These are phyloP conservation scores for Podargus strigoides DNA, from an alignment of 2,797 vertebrate genomes.

Conservation along the genomic window DNA sequence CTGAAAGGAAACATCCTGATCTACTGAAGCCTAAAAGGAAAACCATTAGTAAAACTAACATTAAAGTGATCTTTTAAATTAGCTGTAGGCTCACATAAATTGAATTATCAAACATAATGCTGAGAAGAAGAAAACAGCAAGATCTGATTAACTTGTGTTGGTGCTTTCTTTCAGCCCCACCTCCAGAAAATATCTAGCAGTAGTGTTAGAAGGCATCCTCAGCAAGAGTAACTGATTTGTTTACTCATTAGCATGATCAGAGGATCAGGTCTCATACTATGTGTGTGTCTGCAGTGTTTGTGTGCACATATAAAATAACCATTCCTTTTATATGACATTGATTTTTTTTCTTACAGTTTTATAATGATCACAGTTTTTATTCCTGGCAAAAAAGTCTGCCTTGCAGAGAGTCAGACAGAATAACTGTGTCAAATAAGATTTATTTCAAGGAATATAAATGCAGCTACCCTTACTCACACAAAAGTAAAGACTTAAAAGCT, in stretches of 20 bases:
- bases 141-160: not conserved
- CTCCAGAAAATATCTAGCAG: not conserved
- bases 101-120: not conserved
- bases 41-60: not conserved
- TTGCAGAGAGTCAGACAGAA: not conserved
- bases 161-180: not conserved
- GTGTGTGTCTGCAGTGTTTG: not conserved
- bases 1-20: not conserved
- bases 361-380: slow-evolving; percentile 17
- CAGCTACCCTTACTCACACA: not conserved
- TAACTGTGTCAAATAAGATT: slow-evolving; percentile 44
- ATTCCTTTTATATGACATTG: not conserved
- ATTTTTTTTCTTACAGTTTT: slow-evolving; percentile 43
- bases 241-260: not conserved
- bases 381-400: not conserved
- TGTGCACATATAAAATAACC: not conserved
- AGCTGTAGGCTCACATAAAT: not conserved
- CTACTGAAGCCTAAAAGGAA: not conserved
- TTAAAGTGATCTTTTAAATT: not conserved
- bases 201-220: not conserved
- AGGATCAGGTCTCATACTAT: not conserved
- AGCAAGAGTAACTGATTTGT: not conserved
- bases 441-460: slow-evolving; percentile 23
- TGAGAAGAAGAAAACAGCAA: not conserved
- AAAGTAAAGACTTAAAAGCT: not conserved